Conservation (phyloP, 2,113 vertebrate genomes). For the Periophthalmodon schlosseri region DNA sequence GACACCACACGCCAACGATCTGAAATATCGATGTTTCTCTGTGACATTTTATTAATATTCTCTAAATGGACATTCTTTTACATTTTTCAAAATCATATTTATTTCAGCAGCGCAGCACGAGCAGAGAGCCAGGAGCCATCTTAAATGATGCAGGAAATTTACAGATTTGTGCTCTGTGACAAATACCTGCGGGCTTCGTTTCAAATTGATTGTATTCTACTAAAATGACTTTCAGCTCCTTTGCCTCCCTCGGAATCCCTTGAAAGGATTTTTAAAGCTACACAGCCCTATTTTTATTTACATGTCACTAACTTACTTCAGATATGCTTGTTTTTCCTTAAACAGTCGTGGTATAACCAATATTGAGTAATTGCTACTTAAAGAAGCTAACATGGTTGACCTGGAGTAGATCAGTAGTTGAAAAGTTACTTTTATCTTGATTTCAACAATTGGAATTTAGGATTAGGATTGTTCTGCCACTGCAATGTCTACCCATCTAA, state of each 20-base stretch:
- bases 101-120: background rate
- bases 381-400: background rate
- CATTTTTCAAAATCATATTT: background rate
- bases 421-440: too few relatives aligned
- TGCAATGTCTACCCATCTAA: too few relatives aligned
- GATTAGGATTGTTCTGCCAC: too few relatives aligned
- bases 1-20: background rate
- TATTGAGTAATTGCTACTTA: too few relatives aligned
- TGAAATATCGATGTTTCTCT: background rate
- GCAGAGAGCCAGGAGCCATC: background rate
- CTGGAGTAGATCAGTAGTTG: too few relatives aligned
- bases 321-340: background rate
- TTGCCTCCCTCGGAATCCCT: background rate
- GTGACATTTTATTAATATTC: conserved; percentile 2
- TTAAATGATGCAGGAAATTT: conserved; percentile 12
- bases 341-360: background rate
- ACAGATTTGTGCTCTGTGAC: conserved; percentile 16
- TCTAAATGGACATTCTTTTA: background rate
- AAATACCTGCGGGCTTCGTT: conserved; percentile 10
- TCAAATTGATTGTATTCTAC: background rate
- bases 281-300: background rate
- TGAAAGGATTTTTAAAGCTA: background rate
- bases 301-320: background rate
- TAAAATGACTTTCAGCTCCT: conserved; percentile 11
- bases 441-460: too few relatives aligned